Evolutionary conservation across 2,113 vertebrate genomes (phyloP).

Genomic region (Hyla sarda): DNA sequence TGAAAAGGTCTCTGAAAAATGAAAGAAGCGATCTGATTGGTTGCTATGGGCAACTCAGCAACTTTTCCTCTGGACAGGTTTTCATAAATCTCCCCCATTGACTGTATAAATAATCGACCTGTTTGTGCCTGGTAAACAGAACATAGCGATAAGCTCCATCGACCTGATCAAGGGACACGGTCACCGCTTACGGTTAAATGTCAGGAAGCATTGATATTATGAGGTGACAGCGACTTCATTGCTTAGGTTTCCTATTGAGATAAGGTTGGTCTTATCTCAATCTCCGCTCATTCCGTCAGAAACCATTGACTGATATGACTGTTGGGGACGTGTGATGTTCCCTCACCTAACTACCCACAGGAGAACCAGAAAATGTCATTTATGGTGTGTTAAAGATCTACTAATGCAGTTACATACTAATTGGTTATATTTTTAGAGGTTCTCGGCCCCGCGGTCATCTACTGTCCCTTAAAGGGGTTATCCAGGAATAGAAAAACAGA

Average conservation of each 20-base stretch:
- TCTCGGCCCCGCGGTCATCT: too few species aligned
- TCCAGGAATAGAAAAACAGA: too few species aligned
- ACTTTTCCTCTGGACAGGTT: too few species aligned
- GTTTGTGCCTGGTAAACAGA: not conserved
- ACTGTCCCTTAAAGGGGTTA: too few species aligned
- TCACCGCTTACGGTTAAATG: not conserved
- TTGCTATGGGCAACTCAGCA: too few species aligned
- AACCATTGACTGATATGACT: constrained; percentile 28
- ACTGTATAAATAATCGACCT: too few species aligned
- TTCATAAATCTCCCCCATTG: too few species aligned
- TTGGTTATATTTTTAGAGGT: too few species aligned
- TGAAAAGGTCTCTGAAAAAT: too few species aligned
- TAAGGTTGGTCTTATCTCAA: constrained; percentile 35
- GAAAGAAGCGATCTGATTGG: too few species aligned
- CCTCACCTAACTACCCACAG: not conserved
- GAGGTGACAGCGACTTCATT: not conserved
- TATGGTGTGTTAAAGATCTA: not conserved
- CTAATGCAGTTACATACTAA: too few species aligned
- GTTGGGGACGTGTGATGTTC: not conserved
- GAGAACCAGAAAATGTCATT: not conserved
- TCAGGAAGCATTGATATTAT: not conserved
- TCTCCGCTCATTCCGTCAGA: constrained; percentile 38
- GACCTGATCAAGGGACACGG: not conserved
- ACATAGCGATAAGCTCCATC: not conserved
- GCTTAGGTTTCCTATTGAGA: constrained; percentile 16